A percentile compares a stretch with the other conserved stretches of the same genome.
These are phyloP conservation scores for Gastrophryne carolinensis DNA, from an alignment of 2,797 vertebrate species.

Conservation along the genomic window DNA sequence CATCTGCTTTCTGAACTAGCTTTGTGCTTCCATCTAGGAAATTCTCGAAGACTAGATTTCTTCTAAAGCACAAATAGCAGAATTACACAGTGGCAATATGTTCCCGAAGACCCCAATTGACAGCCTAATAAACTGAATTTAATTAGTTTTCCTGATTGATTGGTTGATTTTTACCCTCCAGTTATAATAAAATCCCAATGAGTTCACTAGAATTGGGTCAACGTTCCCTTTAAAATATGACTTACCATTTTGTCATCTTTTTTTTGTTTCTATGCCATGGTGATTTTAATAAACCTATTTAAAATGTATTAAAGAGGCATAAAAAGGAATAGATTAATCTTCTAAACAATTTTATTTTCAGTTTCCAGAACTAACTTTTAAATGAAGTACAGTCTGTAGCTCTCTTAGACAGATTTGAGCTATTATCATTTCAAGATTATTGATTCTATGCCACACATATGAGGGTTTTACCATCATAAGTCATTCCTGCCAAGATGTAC, in stretches of 20 bases:
- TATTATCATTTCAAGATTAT: constrained; percentile 52
- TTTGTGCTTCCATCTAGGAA: too few relatives aligned
- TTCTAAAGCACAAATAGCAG: too few relatives aligned
- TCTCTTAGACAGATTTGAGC: constrained; percentile 48
- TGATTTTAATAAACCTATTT: constrained; percentile 18
- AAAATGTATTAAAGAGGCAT: constrained; percentile 8
- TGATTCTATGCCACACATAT: constrained; percentile 49
- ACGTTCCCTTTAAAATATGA: background rate
- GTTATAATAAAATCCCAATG: too few relatives aligned
- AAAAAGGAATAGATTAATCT: constrained; percentile 10
- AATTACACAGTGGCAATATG: too few relatives aligned
- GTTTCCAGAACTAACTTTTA: constrained; percentile 35
- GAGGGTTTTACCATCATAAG: constrained; percentile 38
- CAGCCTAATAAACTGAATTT: too few relatives aligned
- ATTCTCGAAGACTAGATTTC: too few relatives aligned
- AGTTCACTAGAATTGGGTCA: background rate
- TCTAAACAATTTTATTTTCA: constrained; percentile 31
- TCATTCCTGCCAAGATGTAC: constrained; percentile 44
- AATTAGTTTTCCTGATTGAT: too few relatives aligned
- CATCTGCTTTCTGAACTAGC: too few relatives aligned
- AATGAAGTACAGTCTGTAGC: constrained; percentile 32
- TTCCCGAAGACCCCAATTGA: too few relatives aligned
- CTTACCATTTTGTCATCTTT: background rate
- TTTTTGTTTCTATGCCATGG: constrained; percentile 2
- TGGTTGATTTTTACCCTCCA: too few relatives aligned